Evolutionary conservation across 2,888 invertebrate genomes (phyloP), one percentile per base, ranked within the genome.

Genomic region (Punctoribates punctum): DNA sequence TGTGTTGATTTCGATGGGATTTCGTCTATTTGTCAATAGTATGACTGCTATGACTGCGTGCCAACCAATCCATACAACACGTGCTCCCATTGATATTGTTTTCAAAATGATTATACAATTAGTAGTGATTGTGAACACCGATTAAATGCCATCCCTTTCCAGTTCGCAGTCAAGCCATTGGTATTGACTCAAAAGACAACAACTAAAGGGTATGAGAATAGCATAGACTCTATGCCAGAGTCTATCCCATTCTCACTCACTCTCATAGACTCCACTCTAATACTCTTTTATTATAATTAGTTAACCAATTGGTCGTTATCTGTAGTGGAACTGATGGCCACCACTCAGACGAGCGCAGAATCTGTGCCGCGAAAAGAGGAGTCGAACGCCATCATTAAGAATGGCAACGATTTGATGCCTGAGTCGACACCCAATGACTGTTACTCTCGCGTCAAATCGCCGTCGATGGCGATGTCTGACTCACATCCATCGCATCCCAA

Each of bases 361-460:
- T 8, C 62, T 27, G 9, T 62, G 27, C 6, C 27, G 2, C 27
- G 62, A 27, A 62, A 62, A 20, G 62, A 62, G 13, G 62, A 62
- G 15, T 62, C 62, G 62, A 60, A 60, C 27, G 25, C 23, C 2
- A 62, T 62, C 62, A 27, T 62, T 2, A 62, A 62, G 62, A 62
- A 62, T 62, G 62, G 62, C 62, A 62, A 29, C 13, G 34, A 34
- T 62, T 13, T 29, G 34, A 34, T 13, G 1, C 6, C 15, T 5
- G 62, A 62, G 62, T 15, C 62, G 34, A 27, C 62, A 62, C 62
- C 62, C 17, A 62, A 62, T 34, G 62, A 62, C 34, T 62, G 62
- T 29, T 62, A 62, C 15, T 62, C 62, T 15, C 62, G 62, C 29
- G 62, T 62, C 62, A 62, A 62, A 62, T 62, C 62, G 2, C 62